phyloP scores from a whole-genome alignment of 2,888 invertebrate genomes.

The Agrochola macilenta region DNA sequence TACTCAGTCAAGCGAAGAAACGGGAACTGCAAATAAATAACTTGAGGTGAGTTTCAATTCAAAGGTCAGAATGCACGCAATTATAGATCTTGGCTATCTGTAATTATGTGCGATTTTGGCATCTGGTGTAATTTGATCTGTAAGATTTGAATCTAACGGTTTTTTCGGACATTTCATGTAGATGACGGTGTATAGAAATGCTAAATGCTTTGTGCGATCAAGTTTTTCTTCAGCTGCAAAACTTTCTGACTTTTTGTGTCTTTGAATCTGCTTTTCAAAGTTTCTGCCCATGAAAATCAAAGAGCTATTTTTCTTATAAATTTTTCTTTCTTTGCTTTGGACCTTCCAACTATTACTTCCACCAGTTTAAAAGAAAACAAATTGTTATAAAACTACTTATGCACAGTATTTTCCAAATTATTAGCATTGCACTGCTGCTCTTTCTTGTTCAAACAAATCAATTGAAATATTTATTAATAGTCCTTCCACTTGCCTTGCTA shows the following conservation, averaged over 20 bases:
- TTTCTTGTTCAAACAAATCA: neutral
- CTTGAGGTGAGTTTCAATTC: constrained; percentile 91
- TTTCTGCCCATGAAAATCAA: neutral
- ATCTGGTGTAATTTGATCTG: constrained; percentile 59
- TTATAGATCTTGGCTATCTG: constrained; percentile 55
- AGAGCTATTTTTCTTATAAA: neutral
- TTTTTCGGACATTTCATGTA: constrained; percentile 67
- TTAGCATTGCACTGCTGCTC: neutral
- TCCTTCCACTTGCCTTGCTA: neutral
- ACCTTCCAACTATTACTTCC: neutral
- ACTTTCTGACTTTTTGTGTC: constrained; percentile 10
- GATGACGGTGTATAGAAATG: constrained; percentile 41
- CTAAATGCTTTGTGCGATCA: constrained; percentile 34
- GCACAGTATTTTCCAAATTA: neutral
- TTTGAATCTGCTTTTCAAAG: neutral
- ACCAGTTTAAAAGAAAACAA: neutral
- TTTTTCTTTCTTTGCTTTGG: neutral
- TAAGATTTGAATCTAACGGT: constrained; percentile 64
- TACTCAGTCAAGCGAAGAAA: constrained; percentile 93
- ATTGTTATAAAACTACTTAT: neutral
- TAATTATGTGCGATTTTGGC: constrained; percentile 63
- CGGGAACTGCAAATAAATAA: constrained; percentile 94
- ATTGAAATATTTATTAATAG: neutral
- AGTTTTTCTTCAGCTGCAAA: neutral
- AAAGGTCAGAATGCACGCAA: constrained; percentile 39